A percentile compares a stretch with the other conserved stretches of the same genome.
These are phyloP conservation scores for Zoanthus sansibaricus DNA, from an alignment of 92 coral and sea anemone genomes.

Conservation along the genomic window DNA sequence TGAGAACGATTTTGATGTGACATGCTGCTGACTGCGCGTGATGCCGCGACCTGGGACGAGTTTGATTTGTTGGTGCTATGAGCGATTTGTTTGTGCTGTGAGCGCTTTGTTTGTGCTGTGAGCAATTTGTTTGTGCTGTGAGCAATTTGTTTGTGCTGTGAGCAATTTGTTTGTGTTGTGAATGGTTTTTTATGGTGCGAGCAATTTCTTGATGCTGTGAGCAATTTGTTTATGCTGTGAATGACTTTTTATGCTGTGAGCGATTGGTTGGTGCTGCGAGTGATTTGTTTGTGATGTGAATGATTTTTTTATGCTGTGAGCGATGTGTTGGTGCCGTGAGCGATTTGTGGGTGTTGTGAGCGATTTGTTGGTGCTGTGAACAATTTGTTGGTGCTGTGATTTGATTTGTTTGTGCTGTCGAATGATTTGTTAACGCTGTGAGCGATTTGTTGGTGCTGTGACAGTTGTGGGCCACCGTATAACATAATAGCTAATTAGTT, in stretches of 20 bases:
- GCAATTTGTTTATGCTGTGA: too few relatives aligned
- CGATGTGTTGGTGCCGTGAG: too few relatives aligned
- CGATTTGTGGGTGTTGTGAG: too few relatives aligned
- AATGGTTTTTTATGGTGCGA: background rate
- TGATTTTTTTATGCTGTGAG: background rate
- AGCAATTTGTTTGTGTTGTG: background rate
- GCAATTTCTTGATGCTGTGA: too few relatives aligned
- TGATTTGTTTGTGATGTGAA: background rate
- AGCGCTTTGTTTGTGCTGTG: too few relatives aligned
- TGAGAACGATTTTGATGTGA: background rate
- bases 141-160: background rate
- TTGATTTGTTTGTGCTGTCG: background rate
- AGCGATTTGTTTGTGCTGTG: too few relatives aligned
- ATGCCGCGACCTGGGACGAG: background rate
- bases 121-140: background rate
- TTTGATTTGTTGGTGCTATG: too few relatives aligned
- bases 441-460: too few relatives aligned
- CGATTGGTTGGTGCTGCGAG: background rate
- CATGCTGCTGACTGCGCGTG: background rate
- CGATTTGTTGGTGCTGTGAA: too few relatives aligned
- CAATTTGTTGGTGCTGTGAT: too few relatives aligned
- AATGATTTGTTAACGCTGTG: background rate
- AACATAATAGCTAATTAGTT: too few relatives aligned
- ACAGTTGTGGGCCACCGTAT: too few relatives aligned
- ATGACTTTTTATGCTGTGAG: background rate